Base-by-base conservation (phyloP, 2,113 vertebrate genomes). In the Cheilinus undulatus region DNA sequence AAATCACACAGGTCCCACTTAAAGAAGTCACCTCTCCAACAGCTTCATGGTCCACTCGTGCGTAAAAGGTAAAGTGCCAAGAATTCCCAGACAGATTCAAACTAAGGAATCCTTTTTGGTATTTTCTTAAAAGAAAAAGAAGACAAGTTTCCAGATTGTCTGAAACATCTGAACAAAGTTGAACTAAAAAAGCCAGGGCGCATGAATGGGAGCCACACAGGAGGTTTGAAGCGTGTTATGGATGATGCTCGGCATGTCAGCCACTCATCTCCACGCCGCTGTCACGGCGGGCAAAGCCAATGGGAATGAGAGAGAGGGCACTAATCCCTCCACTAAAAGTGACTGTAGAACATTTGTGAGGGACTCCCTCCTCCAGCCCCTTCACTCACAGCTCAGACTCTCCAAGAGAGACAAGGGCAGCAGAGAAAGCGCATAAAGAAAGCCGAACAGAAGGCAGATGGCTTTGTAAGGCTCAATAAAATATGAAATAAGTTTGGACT, bases 201-300 rank as follows among this genome's bases (percentile, higher is more conserved):
- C 84, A 87, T 84, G 83, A 90, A 89, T 83, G 22, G 34, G 81
- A 92, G 93, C 86, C 93, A 80, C 83, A 89, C 78, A 87, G 89
- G 88, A 93, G 94, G 94, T 95, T 93, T 91, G 93, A 94, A 93
- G 95, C 65, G 80, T 85, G 93, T 94, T 92, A 83, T 77, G 81
- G 85, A 76, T 76, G 78, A 93, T 87, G 89, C 92, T 88, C 94
- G 89, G 92, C 87, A 81, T 93, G 92, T 89, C 92, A 61, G 84
- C 92, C 93, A 92, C 92, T 94, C 94, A 93, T 93, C 94, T 94
- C 92, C 92, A 92, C 82, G 48, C 89, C 93, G 92, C 92, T 94
- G 93, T 85, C 92, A 94, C 92, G 59, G 64, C 32, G 69, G 76
- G 67, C 56, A 84, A 82, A 62, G 67, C 91, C 89, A 91, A 91